These are phyloP conservation scores for Orthonevra nobilis DNA, from an alignment of 2,888 invertebrate genomes.

Conservation along the genomic window DNA sequence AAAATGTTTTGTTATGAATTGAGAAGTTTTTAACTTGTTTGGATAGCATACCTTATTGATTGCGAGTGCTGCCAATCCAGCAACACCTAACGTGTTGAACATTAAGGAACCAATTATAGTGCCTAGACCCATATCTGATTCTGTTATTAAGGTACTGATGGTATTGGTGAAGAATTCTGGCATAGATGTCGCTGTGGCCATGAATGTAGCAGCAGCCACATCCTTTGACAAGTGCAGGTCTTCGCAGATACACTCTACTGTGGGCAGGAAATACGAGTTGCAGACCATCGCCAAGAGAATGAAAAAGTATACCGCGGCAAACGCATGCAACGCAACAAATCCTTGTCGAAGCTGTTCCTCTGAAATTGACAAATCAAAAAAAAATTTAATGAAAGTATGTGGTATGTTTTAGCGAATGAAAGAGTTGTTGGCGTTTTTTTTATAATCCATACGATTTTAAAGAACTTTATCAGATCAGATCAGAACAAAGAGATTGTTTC, in stretches of 20 bases:
- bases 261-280: constrained; percentile 94
- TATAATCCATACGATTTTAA: no score
- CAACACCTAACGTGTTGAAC: constrained; percentile 92
- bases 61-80: constrained; percentile 89
- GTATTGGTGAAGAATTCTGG: constrained; percentile 96
- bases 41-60: constrained; percentile 83
- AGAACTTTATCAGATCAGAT: no score
- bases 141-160: constrained; percentile 91
- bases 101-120: constrained; percentile 93
- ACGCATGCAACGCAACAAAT: constrained; percentile 87
- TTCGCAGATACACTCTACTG: constrained; percentile 92
- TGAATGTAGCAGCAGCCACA: constrained; percentile 97
- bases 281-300: constrained; percentile 92
- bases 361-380: constrained; percentile 78
- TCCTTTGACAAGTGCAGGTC: constrained; percentile 90
- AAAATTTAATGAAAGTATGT: background rate
- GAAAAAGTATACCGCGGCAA: constrained; percentile 92
- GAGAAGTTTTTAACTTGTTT: background rate
- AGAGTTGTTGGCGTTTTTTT: no score
- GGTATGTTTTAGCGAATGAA: no score
- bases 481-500: no score
- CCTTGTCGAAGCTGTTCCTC: constrained; percentile 86
- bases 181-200: constrained; percentile 96
- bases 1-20: no score
- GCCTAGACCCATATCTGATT: constrained; percentile 92